Evolutionary conservation across 2,113 vertebrate genomes (phyloP).

Genomic region (Pituophis catenifer): DNA sequence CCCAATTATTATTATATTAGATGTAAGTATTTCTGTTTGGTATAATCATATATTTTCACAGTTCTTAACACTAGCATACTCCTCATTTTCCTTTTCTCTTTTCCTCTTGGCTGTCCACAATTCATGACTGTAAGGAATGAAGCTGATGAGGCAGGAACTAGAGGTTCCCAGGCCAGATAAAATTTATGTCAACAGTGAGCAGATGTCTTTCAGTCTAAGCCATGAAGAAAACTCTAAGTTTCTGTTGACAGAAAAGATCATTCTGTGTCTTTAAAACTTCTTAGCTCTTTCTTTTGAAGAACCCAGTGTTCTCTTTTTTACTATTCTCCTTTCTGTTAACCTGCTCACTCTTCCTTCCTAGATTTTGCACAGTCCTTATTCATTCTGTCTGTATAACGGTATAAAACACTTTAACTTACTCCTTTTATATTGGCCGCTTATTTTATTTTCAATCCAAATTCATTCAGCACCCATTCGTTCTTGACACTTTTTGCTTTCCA

Average conservation of each 20-base stretch:
- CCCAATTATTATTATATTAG: not conserved
- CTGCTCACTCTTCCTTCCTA: not conserved
- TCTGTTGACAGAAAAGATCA: not conserved
- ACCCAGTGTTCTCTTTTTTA: not conserved
- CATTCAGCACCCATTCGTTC: not conserved
- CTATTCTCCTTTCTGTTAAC: not conserved
- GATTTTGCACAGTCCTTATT: not conserved
- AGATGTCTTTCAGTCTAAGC: not conserved
- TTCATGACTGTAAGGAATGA: not conserved
- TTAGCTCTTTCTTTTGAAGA: not conserved
- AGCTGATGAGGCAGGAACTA: not conserved
- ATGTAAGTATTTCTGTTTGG: not conserved
- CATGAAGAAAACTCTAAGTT: not conserved
- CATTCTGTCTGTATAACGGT: not conserved
- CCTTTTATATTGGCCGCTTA: not conserved
- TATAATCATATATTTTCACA: not conserved
- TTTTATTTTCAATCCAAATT: not conserved
- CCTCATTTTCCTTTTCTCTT: not conserved
- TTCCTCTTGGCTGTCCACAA: not conserved
- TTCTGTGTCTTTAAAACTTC: not conserved
- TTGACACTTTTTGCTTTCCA: not conserved
- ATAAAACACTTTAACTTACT: not conserved
- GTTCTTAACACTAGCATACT: not conserved
- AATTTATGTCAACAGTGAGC: not conserved
- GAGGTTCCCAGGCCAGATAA: not conserved